Base-by-base conservation (phyloP, 2,797 vertebrate species). In the Coracias cyanogaster region DNA sequence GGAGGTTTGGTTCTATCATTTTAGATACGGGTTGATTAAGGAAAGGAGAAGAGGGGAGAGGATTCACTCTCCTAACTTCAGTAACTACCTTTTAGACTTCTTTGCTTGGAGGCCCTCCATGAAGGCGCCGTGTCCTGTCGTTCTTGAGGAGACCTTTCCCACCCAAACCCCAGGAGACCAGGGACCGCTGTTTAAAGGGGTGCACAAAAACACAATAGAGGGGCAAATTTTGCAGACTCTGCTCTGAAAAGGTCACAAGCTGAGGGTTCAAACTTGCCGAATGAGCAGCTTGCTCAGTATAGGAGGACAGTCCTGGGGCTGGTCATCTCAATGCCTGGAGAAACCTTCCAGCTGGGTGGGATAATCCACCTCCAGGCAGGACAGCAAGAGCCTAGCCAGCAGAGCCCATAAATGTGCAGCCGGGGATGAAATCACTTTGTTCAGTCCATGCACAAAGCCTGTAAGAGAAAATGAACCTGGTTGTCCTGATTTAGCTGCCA, bases 391-490 rank as follows among this genome's bases (percentile, higher is more conserved):
- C 66, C 28, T 73, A 25, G 26, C 26, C 43, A 79, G 85, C 43
- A 51, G 39, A 51, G 51, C 25, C 64, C 45, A 24, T 10, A 24
- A 57, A 31, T 0, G 0, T 13, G 28, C 52, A 69, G 61, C 14
- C 80, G 58, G 65, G 31, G 51, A 11, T 31, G 10, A 18, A 92
- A 76, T 6, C 21, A 3, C n/a, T 43, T 10, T 10, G 41, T 28
- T 25, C 35, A 35, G 8, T 2, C 25, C 31, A 2, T 1, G 0
- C 20, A 3, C 15, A 10, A 29, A 29, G 10, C 5, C 61, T 25
- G 0, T 9, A 24, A 33, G 20, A 65, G 37, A 20, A 86, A 33
- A 66, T 4, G 2, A 54, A 43, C 29, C 31, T 24, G 17, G 2
- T 19, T 46, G 17, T 46, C 45, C 45, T 18, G 15, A 46, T 46